Evolutionary conservation across 2,888 invertebrate genomes (phyloP).

Genomic region (Synergus gifuensis): DNA sequence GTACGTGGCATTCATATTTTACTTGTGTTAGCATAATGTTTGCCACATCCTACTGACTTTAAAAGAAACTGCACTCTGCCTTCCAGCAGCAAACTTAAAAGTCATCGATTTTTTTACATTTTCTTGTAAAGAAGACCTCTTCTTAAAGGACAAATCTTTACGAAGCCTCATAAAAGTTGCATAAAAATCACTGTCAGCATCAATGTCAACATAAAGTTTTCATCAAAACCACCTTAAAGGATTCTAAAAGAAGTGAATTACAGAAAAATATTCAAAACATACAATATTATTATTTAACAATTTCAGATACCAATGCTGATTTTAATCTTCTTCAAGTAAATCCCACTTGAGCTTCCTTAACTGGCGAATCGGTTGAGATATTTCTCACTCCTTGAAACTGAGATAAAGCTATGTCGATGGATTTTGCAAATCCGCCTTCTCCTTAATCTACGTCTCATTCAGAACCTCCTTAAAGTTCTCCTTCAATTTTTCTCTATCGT

Average conservation of each 20-base stretch:
- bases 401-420: too few species aligned
- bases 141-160: not conserved
- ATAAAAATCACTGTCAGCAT: not conserved
- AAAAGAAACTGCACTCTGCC: slow-evolving; percentile 1
- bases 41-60: not conserved
- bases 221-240: not conserved
- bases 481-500: too few species aligned
- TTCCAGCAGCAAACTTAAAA: not conserved
- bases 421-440: too few species aligned
- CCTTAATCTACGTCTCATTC: too few species aligned
- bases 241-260: not conserved
- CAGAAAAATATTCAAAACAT: too few species aligned
- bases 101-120: not conserved
- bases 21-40: not conserved
- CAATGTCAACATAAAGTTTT: not conserved
- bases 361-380: too few species aligned
- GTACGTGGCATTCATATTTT: not conserved
- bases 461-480: too few species aligned
- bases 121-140: not conserved
- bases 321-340: too few species aligned
- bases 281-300: too few species aligned
- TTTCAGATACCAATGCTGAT: too few species aligned
- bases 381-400: too few species aligned
- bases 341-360: too few species aligned
- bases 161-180: not conserved